Evolutionary conservation across 2,797 vertebrate species (phyloP).

Genomic region (Catharus ustulatus): DNA sequence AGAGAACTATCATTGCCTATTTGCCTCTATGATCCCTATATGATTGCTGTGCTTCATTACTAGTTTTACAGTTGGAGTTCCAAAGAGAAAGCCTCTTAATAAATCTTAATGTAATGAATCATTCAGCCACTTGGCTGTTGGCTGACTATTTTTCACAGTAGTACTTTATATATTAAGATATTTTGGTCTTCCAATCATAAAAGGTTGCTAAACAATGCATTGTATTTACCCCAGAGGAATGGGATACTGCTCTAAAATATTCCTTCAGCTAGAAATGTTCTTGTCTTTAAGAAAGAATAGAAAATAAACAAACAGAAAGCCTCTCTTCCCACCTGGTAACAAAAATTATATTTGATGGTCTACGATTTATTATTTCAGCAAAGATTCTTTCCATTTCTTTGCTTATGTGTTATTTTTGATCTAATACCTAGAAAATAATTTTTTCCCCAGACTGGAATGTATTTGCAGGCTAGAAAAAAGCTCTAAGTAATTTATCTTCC

Average conservation of each 20-base stretch:
- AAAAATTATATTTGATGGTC: slow-evolving; percentile 41
- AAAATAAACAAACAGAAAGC: background rate
- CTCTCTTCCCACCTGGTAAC: background rate
- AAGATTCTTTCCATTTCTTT: slow-evolving; percentile 50
- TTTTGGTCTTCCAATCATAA: background rate
- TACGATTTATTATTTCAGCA: slow-evolving; percentile 61
- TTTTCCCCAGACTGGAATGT: background rate
- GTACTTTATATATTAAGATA: background rate
- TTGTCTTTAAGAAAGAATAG: background rate
- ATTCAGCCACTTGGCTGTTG: background rate
- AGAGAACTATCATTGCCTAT: background rate
- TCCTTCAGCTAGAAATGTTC: slow-evolving; percentile 8
- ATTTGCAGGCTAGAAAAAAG: slow-evolving; percentile 38
- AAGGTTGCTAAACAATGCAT: background rate
- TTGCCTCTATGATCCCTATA: background rate
- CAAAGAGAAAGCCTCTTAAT: slow-evolving; percentile 3
- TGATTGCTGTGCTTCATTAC: background rate
- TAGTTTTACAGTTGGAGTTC: background rate
- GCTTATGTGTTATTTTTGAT: slow-evolving; percentile 48
- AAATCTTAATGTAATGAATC: slow-evolving; percentile 14
- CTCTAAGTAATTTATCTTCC: slow-evolving; percentile 31
- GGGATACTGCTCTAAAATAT: background rate
- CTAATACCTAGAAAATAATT: slow-evolving; percentile 36
- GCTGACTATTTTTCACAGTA: background rate
- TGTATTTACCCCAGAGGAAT: background rate